Base-by-base conservation (phyloP, 2,888 invertebrate genomes). In the Anagyrus pseudococci region DNA sequence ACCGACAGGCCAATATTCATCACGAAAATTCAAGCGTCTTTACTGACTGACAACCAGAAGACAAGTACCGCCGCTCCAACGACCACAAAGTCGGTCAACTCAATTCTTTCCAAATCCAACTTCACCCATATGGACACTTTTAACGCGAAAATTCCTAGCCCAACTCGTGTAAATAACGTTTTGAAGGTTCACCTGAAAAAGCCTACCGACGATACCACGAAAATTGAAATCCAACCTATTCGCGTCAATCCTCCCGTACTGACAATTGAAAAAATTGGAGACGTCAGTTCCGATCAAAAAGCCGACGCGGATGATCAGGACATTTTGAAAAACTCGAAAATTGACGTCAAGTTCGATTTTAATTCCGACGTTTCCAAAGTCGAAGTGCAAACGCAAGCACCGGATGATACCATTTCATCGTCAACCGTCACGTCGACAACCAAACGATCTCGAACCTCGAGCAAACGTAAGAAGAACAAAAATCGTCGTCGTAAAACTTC, bases 11-110 rank as follows among this genome's bases (percentile, higher is more conserved):
- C 80, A 0, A 69, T 73, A 50, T 78, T 80, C 50, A 62, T 84
- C 41, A 86, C 86, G 2, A 88, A 88, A 80, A 80, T 88, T 17
- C 88, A 88, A 72, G 86, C 88, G 6, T 86, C 88, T 0, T 82
- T 87, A 23, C 71, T 86, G 7, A 83, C 85, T 29, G 85, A 84
- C 69, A 82, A 84, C 0, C 83, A 84, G 66, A 85, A 85, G 69
- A 75, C 77, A 46, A 71, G 71, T 22, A 76, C 76, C 1, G 73
- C 79, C 0, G 69, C 65, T 19, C 44, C 67, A 4, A 40, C 66
- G 2, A 68, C 65, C 1, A 50, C 57, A 2, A 67, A 64, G 40
- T 17, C 54, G 1, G 62, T 60, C 1, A 6, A 22, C 2, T 44
- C 55, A 4, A 68, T 68, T 20, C 15, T 49, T n/a, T 62, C 59